These are phyloP conservation scores for Megamerina dolium DNA, from an alignment of 2,888 invertebrate genomes.

Conservation along the genomic window DNA sequence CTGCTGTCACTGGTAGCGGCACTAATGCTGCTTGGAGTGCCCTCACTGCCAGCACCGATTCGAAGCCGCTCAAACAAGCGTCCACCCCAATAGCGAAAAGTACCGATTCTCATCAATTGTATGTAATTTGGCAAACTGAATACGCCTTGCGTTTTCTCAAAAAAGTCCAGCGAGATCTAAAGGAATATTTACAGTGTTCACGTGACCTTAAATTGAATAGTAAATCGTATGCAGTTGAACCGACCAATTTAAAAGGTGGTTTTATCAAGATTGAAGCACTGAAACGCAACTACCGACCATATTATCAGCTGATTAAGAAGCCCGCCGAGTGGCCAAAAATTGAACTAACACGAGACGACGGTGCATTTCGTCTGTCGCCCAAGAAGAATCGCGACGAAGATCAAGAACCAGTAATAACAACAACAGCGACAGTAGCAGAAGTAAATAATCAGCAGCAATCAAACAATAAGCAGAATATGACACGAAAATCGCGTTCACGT, in stretches of 20 bases:
- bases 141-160: slow-evolving; percentile 61
- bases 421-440: slow-evolving; percentile 11
- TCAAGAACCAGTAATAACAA: slow-evolving; percentile 4
- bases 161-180: slow-evolving; percentile 52
- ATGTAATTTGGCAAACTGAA: slow-evolving; percentile 54
- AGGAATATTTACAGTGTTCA: slow-evolving; percentile 31
- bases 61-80: no score
- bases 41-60: slow-evolving; percentile 9
- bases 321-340: slow-evolving; percentile 46
- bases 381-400: slow-evolving; percentile 22
- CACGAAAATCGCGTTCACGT: slow-evolving; percentile 44
- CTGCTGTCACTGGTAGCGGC: slow-evolving; percentile 13
- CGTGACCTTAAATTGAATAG: slow-evolving; percentile 12
- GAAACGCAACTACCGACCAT: slow-evolving; percentile 43
- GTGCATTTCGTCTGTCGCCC: slow-evolving; percentile 39
- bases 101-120: slow-evolving; percentile 35
- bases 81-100: neutral
- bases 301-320: slow-evolving; percentile 44
- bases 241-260: slow-evolving; percentile 60
- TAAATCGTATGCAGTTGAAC: slow-evolving; percentile 36
- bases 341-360: slow-evolving; percentile 42
- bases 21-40: slow-evolving; percentile 13
- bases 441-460: slow-evolving; percentile 1
- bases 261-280: slow-evolving; percentile 64
- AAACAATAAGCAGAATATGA: slow-evolving; percentile 37